Evolutionary conservation across 2,113 vertebrate species (phyloP).

Genomic region (Meles meles): DNA sequence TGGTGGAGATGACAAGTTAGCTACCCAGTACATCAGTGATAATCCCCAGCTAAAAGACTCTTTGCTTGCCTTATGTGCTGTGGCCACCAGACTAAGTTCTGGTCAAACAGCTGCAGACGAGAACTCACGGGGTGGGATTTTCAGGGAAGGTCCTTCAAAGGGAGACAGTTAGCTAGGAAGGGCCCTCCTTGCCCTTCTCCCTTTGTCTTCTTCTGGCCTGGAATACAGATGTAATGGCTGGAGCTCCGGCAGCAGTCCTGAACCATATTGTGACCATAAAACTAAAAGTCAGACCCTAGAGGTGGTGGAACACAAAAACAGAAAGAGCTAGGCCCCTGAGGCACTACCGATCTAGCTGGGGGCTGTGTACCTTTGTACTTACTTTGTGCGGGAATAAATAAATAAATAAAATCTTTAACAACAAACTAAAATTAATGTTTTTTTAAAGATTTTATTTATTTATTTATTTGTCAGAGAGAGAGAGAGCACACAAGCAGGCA

Average conservation of each 20-base stretch:
- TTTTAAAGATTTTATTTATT: too few relatives aligned
- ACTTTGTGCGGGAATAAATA: too few relatives aligned
- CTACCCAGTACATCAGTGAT: neutral
- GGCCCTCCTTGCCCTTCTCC: too few relatives aligned
- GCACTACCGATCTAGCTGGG: neutral
- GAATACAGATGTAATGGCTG: neutral
- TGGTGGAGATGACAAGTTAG: neutral
- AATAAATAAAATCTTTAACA: too few relatives aligned
- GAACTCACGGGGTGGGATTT: neutral
- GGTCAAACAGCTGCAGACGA: neutral
- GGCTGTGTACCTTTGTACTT: neutral
- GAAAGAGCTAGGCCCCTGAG: neutral
- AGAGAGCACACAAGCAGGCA: too few relatives aligned
- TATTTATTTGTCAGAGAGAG: too few relatives aligned
- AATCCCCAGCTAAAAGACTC: neutral
- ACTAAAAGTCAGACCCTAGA: neutral
- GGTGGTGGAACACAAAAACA: neutral
- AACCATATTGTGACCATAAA: neutral
- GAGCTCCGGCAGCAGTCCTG: neutral
- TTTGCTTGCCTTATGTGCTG: neutral
- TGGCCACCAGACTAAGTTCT: neutral
- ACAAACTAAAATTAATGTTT: neutral
- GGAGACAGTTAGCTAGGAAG: neutral
- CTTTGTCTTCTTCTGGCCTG: neutral
- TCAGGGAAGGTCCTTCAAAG: neutral